phyloP scores from a whole-genome alignment of 1,140 invertebrate species.

The Pseudobourletiella spinata region DNA sequence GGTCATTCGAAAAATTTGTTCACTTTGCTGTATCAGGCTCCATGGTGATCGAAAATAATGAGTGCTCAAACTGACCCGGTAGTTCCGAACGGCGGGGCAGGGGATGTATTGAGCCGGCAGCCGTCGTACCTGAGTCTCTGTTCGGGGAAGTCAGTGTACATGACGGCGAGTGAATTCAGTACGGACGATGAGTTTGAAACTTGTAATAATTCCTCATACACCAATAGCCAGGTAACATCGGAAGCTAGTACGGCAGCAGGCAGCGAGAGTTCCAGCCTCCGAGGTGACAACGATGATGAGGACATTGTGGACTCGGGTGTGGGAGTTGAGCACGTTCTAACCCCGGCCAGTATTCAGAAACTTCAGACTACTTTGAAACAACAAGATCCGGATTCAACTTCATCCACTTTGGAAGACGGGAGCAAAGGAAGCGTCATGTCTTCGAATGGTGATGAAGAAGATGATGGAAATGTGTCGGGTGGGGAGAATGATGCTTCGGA shows the following conservation, averaged over 20 bases:
- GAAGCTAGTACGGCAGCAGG: neutral
- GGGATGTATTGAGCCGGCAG: neutral
- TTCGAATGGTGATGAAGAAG: constrained; percentile 11
- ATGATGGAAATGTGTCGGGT: neutral
- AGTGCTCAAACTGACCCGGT: no score
- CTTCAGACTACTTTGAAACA: neutral
- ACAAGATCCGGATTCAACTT: constrained; percentile 3
- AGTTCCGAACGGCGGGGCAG: no score
- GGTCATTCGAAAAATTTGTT: no score
- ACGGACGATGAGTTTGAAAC: constrained; percentile 2
- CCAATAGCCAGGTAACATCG: neutral
- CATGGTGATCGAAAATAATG: no score
- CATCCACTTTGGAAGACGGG: constrained; percentile 18
- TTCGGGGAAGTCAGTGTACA: constrained; percentile 27
- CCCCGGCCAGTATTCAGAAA: neutral
- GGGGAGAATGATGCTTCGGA: neutral
- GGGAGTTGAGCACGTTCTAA: no score
- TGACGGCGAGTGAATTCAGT: constrained; percentile 17
- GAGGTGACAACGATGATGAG: neutral
- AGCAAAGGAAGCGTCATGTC: constrained; percentile 14
- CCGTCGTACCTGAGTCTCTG: constrained; percentile 1
- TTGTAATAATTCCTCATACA: neutral
- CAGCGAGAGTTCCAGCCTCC: neutral
- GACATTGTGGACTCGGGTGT: neutral
- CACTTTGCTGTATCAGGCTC: no score